Evolutionary conservation across 2,888 invertebrate genomes (phyloP).

Genomic region (Laspeyria flexula): DNA sequence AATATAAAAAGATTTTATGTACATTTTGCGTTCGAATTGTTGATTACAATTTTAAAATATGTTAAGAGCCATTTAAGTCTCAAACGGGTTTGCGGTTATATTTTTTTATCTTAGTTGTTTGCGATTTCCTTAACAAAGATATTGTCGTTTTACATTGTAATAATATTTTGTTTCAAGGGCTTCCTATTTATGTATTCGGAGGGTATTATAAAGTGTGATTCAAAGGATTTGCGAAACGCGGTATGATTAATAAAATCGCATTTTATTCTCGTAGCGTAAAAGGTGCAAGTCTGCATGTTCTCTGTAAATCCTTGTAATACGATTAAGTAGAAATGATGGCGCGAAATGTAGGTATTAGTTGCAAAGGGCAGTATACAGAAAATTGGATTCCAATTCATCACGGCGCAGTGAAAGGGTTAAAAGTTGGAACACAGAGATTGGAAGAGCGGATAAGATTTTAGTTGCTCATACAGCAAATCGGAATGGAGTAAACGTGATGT

Average conservation of each 20-base stretch:
- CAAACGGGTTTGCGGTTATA: constrained; percentile 30
- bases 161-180: constrained; percentile 24
- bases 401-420: constrained; percentile 42
- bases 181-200: constrained; percentile 17
- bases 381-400: constrained; percentile 58
- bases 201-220: constrained; percentile 12
- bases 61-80: constrained; percentile 22
- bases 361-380: constrained; percentile 39
- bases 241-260: constrained; percentile 30
- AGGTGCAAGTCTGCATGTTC: constrained; percentile 37
- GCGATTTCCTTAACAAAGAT: constrained; percentile 24
- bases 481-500: constrained; percentile 37
- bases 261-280: constrained; percentile 35
- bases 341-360: constrained; percentile 43
- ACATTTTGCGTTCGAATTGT: constrained; percentile 11
- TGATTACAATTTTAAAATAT: constrained; percentile 25
- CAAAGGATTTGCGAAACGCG: constrained; percentile 22
- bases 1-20: constrained; percentile 17
- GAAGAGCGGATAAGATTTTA: constrained; percentile 26
- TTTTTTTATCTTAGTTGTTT: constrained; percentile 26
- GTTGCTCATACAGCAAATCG: constrained; percentile 30
- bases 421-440: constrained; percentile 32
- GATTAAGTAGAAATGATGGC: constrained; percentile 47
- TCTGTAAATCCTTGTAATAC: constrained; percentile 51
- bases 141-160: constrained; percentile 16